These are phyloP conservation scores for Cepaea nemoralis DNA, from an alignment of 1,140 invertebrate species.

Conservation along the genomic window DNA sequence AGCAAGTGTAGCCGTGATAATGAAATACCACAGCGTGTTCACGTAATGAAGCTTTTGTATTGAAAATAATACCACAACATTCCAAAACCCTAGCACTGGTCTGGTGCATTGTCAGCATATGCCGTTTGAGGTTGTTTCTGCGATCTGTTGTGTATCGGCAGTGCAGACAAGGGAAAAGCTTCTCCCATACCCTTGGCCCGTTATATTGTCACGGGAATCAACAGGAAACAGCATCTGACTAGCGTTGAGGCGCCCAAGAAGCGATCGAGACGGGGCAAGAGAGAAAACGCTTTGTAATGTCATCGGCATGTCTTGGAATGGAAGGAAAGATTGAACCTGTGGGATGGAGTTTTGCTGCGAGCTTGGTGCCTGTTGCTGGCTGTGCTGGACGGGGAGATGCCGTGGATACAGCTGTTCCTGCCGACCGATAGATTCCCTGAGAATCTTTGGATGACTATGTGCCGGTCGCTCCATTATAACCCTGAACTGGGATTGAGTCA, in stretches of 20 bases:
- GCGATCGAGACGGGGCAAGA: slow-evolving; percentile 20
- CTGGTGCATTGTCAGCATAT: slow-evolving; percentile 73
- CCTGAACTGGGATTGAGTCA: neutral
- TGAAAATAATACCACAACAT: slow-evolving; percentile 71
- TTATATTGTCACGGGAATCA: slow-evolving; percentile 35
- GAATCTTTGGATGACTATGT: neutral
- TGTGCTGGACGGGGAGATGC: neutral
- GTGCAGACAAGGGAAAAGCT: slow-evolving; percentile 66
- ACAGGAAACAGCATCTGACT: slow-evolving; percentile 38
- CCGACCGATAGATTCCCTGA: neutral
- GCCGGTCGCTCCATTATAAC: neutral
- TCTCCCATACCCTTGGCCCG: slow-evolving; percentile 56
- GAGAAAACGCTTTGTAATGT: neutral
- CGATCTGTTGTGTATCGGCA: slow-evolving; percentile 72
- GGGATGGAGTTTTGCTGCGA: neutral
- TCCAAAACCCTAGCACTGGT: slow-evolving; percentile 65
- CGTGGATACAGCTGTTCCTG: neutral
- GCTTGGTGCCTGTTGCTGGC: neutral
- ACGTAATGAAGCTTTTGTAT: slow-evolving; percentile 70
- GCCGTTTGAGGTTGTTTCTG: slow-evolving; percentile 73
- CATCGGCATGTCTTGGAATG: neutral
- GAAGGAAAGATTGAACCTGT: neutral
- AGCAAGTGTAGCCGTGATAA: slow-evolving; percentile 71
- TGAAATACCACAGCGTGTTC: slow-evolving; percentile 71
- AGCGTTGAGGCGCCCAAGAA: slow-evolving; percentile 22